Base-by-base conservation (phyloP, 1,140 invertebrate genomes). In the Rhyzopertha dominica region DNA sequence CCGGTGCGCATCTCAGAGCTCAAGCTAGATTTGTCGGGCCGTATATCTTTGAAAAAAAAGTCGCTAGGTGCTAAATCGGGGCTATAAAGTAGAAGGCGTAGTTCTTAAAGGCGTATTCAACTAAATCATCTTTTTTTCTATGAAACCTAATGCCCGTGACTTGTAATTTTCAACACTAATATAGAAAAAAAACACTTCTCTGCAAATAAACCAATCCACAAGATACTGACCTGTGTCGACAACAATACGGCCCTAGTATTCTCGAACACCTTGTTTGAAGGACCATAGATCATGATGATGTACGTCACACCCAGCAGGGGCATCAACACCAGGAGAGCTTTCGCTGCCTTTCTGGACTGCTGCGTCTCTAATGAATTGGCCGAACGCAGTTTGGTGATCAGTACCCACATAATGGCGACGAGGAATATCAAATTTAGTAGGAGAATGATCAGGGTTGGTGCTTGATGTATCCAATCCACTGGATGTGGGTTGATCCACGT, bases 351-450 rank as follows among this genome's bases (percentile, higher is more conserved):
- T 28, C 85, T 73, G 64, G 87, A 88, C 63, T 94, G 89, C 50
- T 89, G 81, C 0, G 86, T 90, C 67, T 93, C 89, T 13, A 82
- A 70, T 0, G 79, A 88, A 29, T 56, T 52, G 4, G 87, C 83
- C 2, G 87, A 90, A 34, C 87, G 77, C 10, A 93, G 73, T 61
- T 95, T 94, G 8, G 90, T 94, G 52, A 95, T 92, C 28, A 95
- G 72, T 13, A 95, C 89, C 87, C 88, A 93, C 84, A 95, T 92
- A 51, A 95, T 94, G 66, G 83, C 82, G 54, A 82, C 74, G 14
- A 95, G 79, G 68, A 95, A 95, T 40, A 91, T 71, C 2, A 90
- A 76, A 65, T 95, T 95, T 22, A 87, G 69, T 41, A 82, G 76
- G 2, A 90, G 71, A 9, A 87, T 82, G 22, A 74, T 61, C 24